Evolutionary conservation across 2,888 invertebrate genomes (phyloP), one percentile per base, ranked within the genome.

Genomic region (Caenorhabditis panamensis): DNA sequence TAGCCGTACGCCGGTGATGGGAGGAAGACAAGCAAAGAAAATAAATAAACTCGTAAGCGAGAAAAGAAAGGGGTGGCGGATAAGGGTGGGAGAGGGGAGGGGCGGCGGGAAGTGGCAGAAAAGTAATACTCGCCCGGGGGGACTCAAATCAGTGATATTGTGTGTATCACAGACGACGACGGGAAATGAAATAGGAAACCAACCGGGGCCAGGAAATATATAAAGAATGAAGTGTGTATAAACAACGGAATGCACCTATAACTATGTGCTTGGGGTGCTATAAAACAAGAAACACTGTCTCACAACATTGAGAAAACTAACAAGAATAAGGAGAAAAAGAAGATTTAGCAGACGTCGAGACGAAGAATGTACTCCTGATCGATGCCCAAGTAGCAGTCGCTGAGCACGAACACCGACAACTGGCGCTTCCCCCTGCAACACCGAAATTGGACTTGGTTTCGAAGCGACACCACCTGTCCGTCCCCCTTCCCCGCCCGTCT

Each of bases 301-400:
- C n/a, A 24, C n/a, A 64, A 37, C 28, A 41, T 28, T 2, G n/a
- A n/a, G 16, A 20, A 53, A 37, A 36, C 2, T 22, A 18, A 71
- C 37, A 51, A 37, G n/a, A n/a, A n/a, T n/a, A 37, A 22, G 0
- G n/a, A 20, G 26, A 51, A 56, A 37, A 37, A 37, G 8, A 18
- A 1, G 31, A 36, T 26, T 75, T 56, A 67, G 31, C 6, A 28
- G 26, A 76, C 49, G 41, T 66, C 41, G 18, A 76, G 36, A 3
- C 18, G 37, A 5, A 73, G 36, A 22, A 51, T 62, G 76, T 88
- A 89, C 53, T 89, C 87, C 67, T 89, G 89, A 68, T 89, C 89
- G 63, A 89, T 87, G 63, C 88, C 88, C 26, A 89, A 58, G 63
- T 89, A 89, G 66, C 87, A 87, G 67, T 89, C 89, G 54, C 88